phyloP scores from a whole-genome alignment of 2,888 invertebrate species.

The Oscheius myriophilus region DNA sequence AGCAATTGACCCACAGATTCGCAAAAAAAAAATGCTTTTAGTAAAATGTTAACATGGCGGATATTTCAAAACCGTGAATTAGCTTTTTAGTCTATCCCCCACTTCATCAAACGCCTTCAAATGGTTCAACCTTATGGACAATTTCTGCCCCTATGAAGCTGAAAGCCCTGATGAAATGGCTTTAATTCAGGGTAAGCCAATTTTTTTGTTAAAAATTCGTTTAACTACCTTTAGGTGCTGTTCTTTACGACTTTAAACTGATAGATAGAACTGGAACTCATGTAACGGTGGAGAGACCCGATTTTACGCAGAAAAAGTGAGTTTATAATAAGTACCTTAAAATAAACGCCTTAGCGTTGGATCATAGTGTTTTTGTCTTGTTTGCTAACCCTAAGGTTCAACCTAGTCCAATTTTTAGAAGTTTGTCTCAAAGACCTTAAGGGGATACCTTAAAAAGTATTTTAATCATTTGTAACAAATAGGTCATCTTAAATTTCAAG shows the following conservation, averaged over 20 bases:
- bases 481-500: too few species aligned
- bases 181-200: slow-evolving; percentile 78
- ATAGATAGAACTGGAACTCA: slow-evolving; percentile 73
- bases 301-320: slow-evolving; percentile 33
- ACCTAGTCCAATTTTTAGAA: too few species aligned
- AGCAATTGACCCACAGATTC: too few species aligned
- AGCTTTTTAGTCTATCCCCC: slow-evolving; percentile 7
- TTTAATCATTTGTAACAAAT: too few species aligned
- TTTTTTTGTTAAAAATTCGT: too few species aligned
- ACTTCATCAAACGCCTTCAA: background rate
- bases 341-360: too few species aligned
- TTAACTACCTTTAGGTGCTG: slow-evolving; percentile 35
- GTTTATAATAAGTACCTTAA: too few species aligned
- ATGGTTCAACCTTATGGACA: background rate
- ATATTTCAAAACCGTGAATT: background rate
- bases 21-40: background rate
- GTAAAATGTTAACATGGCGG: background rate
- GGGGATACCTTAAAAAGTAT: too few species aligned
- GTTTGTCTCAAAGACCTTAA: too few species aligned
- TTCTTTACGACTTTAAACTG: slow-evolving; percentile 58
- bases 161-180: slow-evolving; percentile 97
- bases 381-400: too few species aligned
- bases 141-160: slow-evolving; percentile 80
- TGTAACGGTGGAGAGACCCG: slow-evolving; percentile 70
- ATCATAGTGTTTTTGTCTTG: too few species aligned